These are phyloP conservation scores for Carabus problematicus DNA, from an alignment of 2,888 invertebrate species.

Conservation along the genomic window DNA sequence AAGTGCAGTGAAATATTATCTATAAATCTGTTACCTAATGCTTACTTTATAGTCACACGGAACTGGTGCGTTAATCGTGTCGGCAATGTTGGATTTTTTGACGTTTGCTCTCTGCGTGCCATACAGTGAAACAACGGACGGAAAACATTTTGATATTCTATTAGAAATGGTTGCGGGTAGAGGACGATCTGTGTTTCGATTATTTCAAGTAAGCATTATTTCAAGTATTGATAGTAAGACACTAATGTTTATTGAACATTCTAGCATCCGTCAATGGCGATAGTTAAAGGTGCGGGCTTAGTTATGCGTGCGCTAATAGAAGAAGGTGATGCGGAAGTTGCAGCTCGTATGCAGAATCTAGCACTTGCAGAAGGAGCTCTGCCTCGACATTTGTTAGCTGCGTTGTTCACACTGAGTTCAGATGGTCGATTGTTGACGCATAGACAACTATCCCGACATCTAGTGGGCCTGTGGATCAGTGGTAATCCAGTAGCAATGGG, in stretches of 20 bases:
- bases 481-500: constrained; percentile 92
- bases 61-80: constrained; percentile 94
- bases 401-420: constrained; percentile 81
- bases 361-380: constrained; percentile 96
- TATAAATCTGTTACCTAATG: constrained; percentile 10
- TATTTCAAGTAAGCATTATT: constrained; percentile 75
- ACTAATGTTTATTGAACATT: constrained; percentile 36
- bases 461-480: constrained; percentile 95
- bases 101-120: constrained; percentile 98
- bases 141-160: constrained; percentile 91
- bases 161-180: constrained; percentile 92
- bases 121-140: constrained; percentile 98
- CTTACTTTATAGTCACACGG: constrained; percentile 74
- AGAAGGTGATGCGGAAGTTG: constrained; percentile 92
- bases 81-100: constrained; percentile 97
- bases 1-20: constrained; percentile 55
- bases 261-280: constrained; percentile 96
- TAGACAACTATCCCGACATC: constrained; percentile 89
- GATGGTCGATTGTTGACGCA: constrained; percentile 87
- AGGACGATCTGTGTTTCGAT: constrained; percentile 88
- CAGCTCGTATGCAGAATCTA: constrained; percentile 92
- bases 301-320: constrained; percentile 98
- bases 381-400: constrained; percentile 88
- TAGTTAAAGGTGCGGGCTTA: constrained; percentile 97
- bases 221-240: neutral